Evolutionary conservation across 64 coral and sea anemone genomes (phyloP).

Genomic region (Montipora sp.): DNA sequence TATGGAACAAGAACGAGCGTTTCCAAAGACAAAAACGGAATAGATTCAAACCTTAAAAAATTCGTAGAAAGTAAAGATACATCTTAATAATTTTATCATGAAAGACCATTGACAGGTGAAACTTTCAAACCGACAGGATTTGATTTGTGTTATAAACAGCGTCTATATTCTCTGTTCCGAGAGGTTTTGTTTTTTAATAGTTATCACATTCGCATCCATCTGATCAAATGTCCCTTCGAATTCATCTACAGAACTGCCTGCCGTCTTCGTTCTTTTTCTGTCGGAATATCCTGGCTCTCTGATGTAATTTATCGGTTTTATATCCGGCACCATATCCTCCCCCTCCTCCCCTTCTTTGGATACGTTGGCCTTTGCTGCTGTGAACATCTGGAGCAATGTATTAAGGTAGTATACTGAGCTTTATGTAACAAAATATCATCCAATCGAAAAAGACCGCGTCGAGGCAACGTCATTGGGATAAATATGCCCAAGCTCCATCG

Average conservation of each 20-base stretch:
- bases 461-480: background rate
- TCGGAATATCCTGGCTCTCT: slow-evolving; percentile 80
- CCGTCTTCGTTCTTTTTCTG: slow-evolving; percentile 77
- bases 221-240: background rate
- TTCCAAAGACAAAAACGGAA: no score
- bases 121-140: no score
- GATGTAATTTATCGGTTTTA: slow-evolving; percentile 54
- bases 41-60: no score
- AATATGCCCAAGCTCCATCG: background rate
- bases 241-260: slow-evolving; percentile 66
- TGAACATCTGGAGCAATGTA: slow-evolving; percentile 70
- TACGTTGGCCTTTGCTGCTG: slow-evolving; percentile 82
- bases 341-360: slow-evolving; percentile 78
- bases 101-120: no score
- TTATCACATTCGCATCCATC: background rate
- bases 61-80: no score
- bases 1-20: no score
- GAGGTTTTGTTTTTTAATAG: no score
- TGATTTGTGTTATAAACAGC: no score
- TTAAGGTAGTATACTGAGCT: background rate
- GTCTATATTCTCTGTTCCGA: no score
- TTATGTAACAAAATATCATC: background rate
- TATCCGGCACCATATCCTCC: slow-evolving; percentile 86
- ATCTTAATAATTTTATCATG: no score
- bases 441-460: background rate